Conservation (phyloP, 2,113 vertebrate species). For the Labeo catla region DNA sequence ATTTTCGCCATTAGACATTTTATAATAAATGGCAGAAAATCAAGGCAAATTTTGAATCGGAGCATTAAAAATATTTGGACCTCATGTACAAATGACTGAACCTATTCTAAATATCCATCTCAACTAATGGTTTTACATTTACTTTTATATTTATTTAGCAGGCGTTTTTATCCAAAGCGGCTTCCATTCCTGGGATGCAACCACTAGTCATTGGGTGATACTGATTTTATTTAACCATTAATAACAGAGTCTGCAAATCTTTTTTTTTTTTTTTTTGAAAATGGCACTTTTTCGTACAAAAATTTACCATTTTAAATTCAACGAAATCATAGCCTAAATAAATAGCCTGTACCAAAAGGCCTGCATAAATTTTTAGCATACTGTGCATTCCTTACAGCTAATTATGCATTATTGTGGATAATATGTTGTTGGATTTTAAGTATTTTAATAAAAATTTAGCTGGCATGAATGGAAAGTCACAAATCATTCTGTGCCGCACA, state of each 20-base stretch:
- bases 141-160: background rate
- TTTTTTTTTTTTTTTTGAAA: background rate
- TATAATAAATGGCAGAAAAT: background rate
- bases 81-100: background rate
- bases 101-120: background rate
- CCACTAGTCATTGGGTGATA: background rate
- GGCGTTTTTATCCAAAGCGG: background rate
- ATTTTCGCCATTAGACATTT: background rate
- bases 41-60: background rate
- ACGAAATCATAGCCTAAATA: background rate
- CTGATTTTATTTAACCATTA: background rate
- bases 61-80: background rate
- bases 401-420: background rate
- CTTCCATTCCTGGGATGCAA: background rate
- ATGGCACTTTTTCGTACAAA: background rate
- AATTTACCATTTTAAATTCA: background rate
- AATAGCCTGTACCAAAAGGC: background rate
- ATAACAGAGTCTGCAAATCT: background rate
- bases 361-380: background rate
- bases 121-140: background rate
- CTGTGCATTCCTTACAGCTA: background rate
- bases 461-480: background rate
- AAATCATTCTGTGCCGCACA: background rate
- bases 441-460: background rate
- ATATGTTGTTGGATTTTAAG: background rate